Conservation (phyloP, 1,140 invertebrate genomes). For the Oppia nitens region DNA sequence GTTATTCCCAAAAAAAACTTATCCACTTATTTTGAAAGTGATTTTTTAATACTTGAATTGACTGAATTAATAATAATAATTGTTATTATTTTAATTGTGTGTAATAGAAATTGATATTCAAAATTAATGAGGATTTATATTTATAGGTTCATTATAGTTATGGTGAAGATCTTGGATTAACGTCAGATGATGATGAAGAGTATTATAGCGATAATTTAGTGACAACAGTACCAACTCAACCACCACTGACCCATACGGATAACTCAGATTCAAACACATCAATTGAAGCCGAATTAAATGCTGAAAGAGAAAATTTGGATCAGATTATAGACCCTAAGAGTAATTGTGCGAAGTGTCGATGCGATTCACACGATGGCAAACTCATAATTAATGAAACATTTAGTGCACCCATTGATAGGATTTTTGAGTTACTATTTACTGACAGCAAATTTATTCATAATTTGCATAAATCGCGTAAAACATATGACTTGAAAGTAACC, state of each 20-base stretch:
- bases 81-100: too few species aligned
- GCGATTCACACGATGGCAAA: background rate
- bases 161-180: slow-evolving; percentile 76
- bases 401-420: slow-evolving; percentile 54
- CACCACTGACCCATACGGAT: background rate
- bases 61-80: too few species aligned
- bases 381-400: slow-evolving; percentile 26
- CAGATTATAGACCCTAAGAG: background rate
- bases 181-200: slow-evolving; percentile 82
- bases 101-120: too few species aligned
- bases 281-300: background rate
- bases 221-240: slow-evolving; percentile 27
- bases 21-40: too few species aligned
- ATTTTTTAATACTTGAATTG: too few species aligned
- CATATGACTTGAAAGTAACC: slow-evolving; percentile 42
- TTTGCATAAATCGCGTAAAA: slow-evolving; percentile 58
- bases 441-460: slow-evolving; percentile 75
- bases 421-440: slow-evolving; percentile 82
- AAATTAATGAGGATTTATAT: too few species aligned
- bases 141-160: slow-evolving; percentile 78
- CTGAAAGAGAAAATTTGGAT: background rate
- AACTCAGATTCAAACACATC: background rate
- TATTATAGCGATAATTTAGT: slow-evolving; percentile 26
- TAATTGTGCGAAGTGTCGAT: background rate
- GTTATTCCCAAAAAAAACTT: too few species aligned